Evolutionary conservation across 1,140 invertebrate genomes (phyloP).

Genomic region (Hypothenemus hampei): DNA sequence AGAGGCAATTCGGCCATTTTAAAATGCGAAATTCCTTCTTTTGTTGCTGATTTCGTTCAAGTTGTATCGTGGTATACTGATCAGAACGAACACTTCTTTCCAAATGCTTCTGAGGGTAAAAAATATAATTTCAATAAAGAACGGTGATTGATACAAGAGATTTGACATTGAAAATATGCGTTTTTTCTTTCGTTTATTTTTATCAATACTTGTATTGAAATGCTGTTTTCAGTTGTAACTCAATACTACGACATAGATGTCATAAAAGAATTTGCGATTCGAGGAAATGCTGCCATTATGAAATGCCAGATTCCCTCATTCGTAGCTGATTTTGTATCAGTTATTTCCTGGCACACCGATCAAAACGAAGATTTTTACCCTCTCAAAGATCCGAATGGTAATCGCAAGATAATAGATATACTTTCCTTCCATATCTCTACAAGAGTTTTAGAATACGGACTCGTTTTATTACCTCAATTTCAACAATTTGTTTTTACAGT

Average conservation of each 20-base stretch:
- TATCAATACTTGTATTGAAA: not conserved
- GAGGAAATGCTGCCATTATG: constrained; percentile 83
- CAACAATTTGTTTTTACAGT: constrained; percentile 9
- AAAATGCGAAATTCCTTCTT: constrained; percentile 88
- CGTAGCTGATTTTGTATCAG: constrained; percentile 84
- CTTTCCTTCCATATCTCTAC: constrained; percentile 1
- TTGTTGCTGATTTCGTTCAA: constrained; percentile 86
- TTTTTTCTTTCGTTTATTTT: constrained; percentile 8
- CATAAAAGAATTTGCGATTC: constrained; percentile 86
- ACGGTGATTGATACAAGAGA: constrained; percentile 12
- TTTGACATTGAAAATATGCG: constrained; percentile 23
- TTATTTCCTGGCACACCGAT: constrained; percentile 83
- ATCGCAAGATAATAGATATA: not conserved
- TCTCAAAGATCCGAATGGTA: constrained; percentile 56
- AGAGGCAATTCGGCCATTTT: constrained; percentile 85
- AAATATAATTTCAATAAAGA: constrained; percentile 5
- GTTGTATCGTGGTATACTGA: constrained; percentile 85
- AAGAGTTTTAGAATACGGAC: constrained; percentile 10
- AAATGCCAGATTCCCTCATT: constrained; percentile 90
- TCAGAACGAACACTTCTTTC: constrained; percentile 64
- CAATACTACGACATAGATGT: constrained; percentile 84
- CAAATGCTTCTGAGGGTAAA: constrained; percentile 59
- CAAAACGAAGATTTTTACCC: constrained; percentile 64
- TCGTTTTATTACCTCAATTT: not conserved
- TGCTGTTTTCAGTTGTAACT: constrained; percentile 61